These are phyloP conservation scores for Diarsia rubi DNA, from an alignment of 2,888 invertebrate species.

Conservation along the genomic window DNA sequence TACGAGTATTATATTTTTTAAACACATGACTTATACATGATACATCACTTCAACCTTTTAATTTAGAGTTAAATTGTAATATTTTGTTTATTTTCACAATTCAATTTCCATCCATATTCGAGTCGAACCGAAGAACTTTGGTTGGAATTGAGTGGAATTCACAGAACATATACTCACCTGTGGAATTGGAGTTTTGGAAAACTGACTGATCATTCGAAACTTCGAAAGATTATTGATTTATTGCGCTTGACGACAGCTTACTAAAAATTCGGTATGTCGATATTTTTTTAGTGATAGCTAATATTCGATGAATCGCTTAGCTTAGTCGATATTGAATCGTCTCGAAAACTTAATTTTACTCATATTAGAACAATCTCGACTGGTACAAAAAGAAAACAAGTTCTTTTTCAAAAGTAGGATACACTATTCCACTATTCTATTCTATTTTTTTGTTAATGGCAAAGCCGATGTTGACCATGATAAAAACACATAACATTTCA, in stretches of 20 bases:
- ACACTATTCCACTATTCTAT: no score
- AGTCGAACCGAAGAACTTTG: neutral
- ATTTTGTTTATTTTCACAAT: constrained; percentile 22
- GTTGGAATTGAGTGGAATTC: neutral
- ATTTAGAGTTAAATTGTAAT: neutral
- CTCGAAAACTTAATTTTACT: neutral
- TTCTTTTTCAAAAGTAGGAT: no score
- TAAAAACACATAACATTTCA: no score
- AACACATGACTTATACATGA: neutral
- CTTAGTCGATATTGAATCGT: neutral
- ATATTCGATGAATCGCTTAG: neutral
- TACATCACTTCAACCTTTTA: constrained; percentile 2
- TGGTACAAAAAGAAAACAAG: neutral
- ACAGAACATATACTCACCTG: no score
- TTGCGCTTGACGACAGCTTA: neutral
- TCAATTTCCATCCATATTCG: neutral
- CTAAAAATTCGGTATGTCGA: neutral
- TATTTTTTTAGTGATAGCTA: neutral
- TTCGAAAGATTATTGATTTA: neutral
- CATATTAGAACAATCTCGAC: neutral
- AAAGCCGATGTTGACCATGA: no score
- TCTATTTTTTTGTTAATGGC: no score
- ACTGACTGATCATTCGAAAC: neutral
- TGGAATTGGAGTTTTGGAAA: no score
- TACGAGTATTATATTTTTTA: neutral